Evolutionary conservation across 2,113 vertebrate genomes (phyloP), one percentile per base, ranked within the genome.

Genomic region (Chionomys nivalis): DNA sequence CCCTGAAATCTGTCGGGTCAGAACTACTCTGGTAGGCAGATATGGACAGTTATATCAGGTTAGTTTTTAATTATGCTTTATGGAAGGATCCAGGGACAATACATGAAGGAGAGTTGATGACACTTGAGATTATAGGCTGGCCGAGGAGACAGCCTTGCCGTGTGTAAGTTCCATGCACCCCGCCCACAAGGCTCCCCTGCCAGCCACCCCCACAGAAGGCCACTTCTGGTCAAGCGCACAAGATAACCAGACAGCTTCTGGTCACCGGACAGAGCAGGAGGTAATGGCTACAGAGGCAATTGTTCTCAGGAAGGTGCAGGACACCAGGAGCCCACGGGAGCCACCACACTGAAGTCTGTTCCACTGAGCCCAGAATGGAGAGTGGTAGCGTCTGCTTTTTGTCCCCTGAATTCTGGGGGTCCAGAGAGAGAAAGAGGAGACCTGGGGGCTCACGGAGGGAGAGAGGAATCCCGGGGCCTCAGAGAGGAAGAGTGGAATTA

Each of bases 181-280:
- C 3, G 68, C 65, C 26, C 0, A 1, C 31, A 9, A 52, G 55
- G 14, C 58, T 26, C 44, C 70, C 24, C 4, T 2, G 0, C 87
- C 7, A 36, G 24, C 81, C 5, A 1, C 21, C 77, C 93, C 44
- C 12, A 2, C 65, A 55, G 68, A 88, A 47, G 75, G 73, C 77
- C 70, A n/a, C 91, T 66, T 77, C 76, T 89, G 70, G 58, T 89
- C 73, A 36, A 55, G 44, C 39, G 61, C 28, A 19, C 14, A 88
- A 82, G 87, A 55, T 61, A 21, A 21, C 12, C 31, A 7, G n/a
- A 21, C 7, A 0, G 55, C 44, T 87, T 36, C 76, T 0, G 65
- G 96, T 92, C 94, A 94, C 92, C 85, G 90, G 92, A 87, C 82
- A 75, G 75, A 70, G 76, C 76, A 19, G 55, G 77, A 87, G 68